Evolutionary conservation across 2,797 vertebrate species (phyloP).

Genomic region (Allobates femoralis): DNA sequence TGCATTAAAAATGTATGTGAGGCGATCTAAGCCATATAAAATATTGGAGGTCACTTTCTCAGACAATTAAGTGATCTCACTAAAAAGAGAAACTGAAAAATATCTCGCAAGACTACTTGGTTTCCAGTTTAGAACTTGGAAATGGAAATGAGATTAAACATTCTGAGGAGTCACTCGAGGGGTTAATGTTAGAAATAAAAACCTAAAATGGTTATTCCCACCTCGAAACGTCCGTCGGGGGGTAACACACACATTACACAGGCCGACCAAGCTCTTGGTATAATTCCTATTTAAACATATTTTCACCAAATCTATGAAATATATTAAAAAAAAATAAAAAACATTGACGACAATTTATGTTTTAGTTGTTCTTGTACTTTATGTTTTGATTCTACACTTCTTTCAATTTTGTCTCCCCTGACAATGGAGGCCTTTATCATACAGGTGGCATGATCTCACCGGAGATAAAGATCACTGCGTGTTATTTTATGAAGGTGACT

Average conservation of each 20-base stretch:
- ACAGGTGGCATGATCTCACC: conserved; percentile 11
- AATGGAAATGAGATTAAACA: not conserved
- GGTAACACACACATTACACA: not conserved
- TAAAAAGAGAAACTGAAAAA: not conserved
- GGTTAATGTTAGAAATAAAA: not conserved
- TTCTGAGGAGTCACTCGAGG: no score
- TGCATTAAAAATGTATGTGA: conserved; percentile 51
- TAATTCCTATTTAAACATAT: not conserved
- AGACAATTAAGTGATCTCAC: not conserved
- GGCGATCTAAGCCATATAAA: not conserved
- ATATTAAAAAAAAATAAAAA: no score
- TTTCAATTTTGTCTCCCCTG: not conserved
- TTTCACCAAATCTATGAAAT: no score
- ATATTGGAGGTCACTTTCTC: not conserved
- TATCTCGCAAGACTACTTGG: no score
- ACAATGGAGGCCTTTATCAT: conserved; percentile 15
- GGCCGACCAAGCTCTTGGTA: not conserved
- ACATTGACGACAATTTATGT: not conserved
- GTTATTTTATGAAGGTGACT: not conserved
- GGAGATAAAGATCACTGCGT: not conserved
- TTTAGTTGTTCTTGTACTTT: not conserved
- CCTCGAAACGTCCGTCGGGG: no score
- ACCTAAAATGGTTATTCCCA: no score
- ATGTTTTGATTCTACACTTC: not conserved
- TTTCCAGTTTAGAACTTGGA: not conserved